Evolutionary conservation across 2,888 invertebrate genomes (phyloP).

Genomic region (Amiota minor): DNA sequence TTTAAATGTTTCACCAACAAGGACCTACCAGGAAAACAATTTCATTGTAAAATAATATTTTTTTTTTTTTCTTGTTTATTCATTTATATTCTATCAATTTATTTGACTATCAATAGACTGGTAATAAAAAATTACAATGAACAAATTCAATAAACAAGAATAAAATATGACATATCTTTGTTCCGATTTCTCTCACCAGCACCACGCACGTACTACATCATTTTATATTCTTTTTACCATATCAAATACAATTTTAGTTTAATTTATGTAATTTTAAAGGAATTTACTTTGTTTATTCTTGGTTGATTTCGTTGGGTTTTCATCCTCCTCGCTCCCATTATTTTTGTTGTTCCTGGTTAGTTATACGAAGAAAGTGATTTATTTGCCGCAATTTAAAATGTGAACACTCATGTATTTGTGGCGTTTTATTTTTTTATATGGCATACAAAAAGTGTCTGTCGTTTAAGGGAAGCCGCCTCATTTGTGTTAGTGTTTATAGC

Average conservation of each 20-base stretch:
- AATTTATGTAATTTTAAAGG: conserved; percentile 37
- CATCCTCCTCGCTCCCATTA: neutral
- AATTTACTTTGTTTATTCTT: conserved; percentile 18
- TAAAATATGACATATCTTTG: too few relatives aligned
- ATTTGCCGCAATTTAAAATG: conserved; percentile 38
- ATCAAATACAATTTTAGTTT: neutral
- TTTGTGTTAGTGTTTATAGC: conserved; percentile 28
- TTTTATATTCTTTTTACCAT: neutral
- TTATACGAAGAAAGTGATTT: conserved; percentile 48
- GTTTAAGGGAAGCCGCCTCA: conserved; percentile 27
- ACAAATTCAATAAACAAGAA: too few relatives aligned
- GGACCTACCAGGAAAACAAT: too few relatives aligned
- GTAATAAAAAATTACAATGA: too few relatives aligned
- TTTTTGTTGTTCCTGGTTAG: conserved; percentile 37
- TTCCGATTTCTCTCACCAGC: too few relatives aligned
- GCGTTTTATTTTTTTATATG: conserved; percentile 6
- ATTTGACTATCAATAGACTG: too few relatives aligned
- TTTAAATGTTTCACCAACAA: too few relatives aligned
- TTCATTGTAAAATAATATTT: too few relatives aligned
- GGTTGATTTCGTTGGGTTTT: neutral
- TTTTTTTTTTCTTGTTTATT: too few relatives aligned
- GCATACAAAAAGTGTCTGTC: conserved; percentile 14
- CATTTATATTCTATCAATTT: too few relatives aligned
- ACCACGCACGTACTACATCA: neutral
- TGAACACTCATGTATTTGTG: conserved; percentile 11